These are phyloP conservation scores for Ostrea denselamellosa DNA, from an alignment of 1,140 invertebrate genomes.

Conservation along the genomic window DNA sequence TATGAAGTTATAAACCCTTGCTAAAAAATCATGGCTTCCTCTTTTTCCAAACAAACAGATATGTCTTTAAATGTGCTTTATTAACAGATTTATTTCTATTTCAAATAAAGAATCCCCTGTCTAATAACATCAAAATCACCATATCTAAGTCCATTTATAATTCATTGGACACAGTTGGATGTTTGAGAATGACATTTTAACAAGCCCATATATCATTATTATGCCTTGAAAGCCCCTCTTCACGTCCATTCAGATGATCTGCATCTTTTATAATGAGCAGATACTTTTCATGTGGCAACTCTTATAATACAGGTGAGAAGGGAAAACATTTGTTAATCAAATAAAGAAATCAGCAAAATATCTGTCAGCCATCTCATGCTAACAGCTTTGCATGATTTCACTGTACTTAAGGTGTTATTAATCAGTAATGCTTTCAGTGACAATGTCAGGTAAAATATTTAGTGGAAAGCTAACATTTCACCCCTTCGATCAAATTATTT, in stretches of 20 bases:
- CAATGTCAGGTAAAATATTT: neutral
- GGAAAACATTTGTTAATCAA: neutral
- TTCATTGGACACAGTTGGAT: neutral
- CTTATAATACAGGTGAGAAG: conserved; percentile 3
- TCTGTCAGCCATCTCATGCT: neutral
- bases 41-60: neutral
- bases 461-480: neutral
- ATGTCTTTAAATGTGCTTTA: neutral
- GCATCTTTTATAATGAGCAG: neutral
- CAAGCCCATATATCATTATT: neutral
- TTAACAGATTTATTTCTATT: neutral
- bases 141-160: neutral
- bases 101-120: neutral
- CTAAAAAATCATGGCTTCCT: neutral
- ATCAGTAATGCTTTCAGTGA: neutral
- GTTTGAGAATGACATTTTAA: conserved; percentile 16
- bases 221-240: neutral
- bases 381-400: neutral
- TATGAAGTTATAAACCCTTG: neutral
- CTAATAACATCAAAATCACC: neutral
- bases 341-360: neutral
- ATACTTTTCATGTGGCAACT: neutral
- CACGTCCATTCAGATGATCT: neutral
- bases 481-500: neutral
- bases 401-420: neutral